Evolutionary conservation across 2,888 invertebrate genomes (phyloP), one percentile per base, ranked within the genome.

Genomic region (Epirrita christyi): DNA sequence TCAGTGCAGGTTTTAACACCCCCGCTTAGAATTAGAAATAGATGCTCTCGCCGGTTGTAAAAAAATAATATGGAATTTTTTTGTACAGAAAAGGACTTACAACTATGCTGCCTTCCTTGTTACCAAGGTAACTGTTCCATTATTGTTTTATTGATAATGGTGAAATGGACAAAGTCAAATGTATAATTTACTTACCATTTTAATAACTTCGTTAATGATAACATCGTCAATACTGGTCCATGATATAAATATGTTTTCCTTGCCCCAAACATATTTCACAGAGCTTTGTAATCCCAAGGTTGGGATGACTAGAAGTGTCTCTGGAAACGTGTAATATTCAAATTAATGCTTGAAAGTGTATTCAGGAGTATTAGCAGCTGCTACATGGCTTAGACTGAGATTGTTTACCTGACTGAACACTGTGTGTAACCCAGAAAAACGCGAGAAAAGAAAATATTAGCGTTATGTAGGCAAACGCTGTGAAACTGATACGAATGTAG

Each of bases 151-250:
- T n/a, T n/a, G n/a, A n/a, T n/a, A n/a, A n/a, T n/a, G n/a, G n/a
- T n/a, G n/a, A n/a, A n/a, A n/a, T n/a, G n/a, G n/a, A n/a, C n/a
- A n/a, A n/a, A n/a, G n/a, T n/a, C n/a, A n/a, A 3, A 21, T 21
- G 2, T 21, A 21, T 21, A 21, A 21, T 21, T 21, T 45, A 52
- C 72, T 78, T 71, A 92, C 92, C 80, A 86, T 72, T 75, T 88
- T 85, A 45, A 92, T 81, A 47, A 92, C 92, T 85, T 92, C 92
- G 78, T 92, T 91, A 34, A 92, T 92, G 27, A 92, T 85, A 38
- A 92, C 80, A 77, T 91, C 91, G 66, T 91, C 86, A 59, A 92
- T 80, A 62, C 73, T 80, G 6, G 81, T 66, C 92, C 92, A 92
- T 11, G 89, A 80, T 2, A 92, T 77, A 66, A 88, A 92, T 11